These are phyloP conservation scores for Conus canariensis DNA, from an alignment of 2,888 invertebrate genomes.

Conservation along the genomic window DNA sequence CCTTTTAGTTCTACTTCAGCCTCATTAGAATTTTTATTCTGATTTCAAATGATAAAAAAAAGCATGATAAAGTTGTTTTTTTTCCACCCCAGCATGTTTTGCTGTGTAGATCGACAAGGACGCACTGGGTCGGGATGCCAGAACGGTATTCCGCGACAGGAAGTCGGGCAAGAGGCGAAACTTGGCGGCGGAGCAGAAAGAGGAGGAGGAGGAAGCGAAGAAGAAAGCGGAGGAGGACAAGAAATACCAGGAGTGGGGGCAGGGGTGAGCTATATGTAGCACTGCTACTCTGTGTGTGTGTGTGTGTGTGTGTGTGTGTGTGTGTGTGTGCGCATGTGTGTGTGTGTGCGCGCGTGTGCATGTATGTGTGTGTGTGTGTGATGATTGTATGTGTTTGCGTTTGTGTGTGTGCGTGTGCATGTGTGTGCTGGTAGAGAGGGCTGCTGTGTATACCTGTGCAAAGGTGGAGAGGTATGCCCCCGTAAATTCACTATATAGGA, in stretches of 20 bases:
- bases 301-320: background rate
- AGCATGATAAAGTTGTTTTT: too few relatives aligned
- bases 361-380: too few relatives aligned
- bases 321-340: background rate
- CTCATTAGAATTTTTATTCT: too few relatives aligned
- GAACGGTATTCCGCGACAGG: conserved; percentile 85
- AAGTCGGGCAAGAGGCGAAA: conserved; percentile 85
- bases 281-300: too few relatives aligned
- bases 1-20: too few relatives aligned
- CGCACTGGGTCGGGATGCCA: conserved; percentile 86
- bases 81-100: background rate
- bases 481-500: too few relatives aligned
- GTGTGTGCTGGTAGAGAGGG: too few relatives aligned
- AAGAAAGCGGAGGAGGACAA: conserved; percentile 75
- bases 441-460: too few relatives aligned
- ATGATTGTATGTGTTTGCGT: too few relatives aligned
- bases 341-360: background rate
- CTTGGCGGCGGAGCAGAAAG: conserved; percentile 85
- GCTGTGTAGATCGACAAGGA: conserved; percentile 84
- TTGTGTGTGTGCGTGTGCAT: too few relatives aligned
- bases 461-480: too few relatives aligned
- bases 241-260: conserved; percentile 75
- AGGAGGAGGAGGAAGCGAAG: conserved; percentile 85
- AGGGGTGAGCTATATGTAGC: conserved; percentile 68
- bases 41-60: too few relatives aligned